Evolutionary conservation across 2,797 vertebrate species (phyloP).

Genomic region (Coilia nasus): DNA sequence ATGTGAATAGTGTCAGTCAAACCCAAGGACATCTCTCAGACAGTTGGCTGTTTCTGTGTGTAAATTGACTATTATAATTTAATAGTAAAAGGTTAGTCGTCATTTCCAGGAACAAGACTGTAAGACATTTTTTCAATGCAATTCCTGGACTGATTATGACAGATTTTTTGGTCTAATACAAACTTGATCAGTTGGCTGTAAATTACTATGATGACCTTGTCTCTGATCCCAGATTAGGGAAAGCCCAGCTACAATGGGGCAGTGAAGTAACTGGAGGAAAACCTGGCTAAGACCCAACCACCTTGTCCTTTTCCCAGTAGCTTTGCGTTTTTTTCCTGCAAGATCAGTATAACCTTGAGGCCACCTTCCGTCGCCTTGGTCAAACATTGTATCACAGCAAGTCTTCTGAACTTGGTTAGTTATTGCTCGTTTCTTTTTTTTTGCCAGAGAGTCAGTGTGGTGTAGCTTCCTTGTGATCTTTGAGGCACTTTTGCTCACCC

Average conservation of each 20-base stretch:
- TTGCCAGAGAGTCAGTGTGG: slow-evolving; percentile 31
- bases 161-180: not conserved
- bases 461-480: slow-evolving; percentile 60
- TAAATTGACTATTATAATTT: too few species aligned
- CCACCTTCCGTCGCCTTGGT: slow-evolving; percentile 52
- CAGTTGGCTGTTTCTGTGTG: not conserved
- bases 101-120: not conserved
- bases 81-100: not conserved
- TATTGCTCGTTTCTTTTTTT: slow-evolving; percentile 59
- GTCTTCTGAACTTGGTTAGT: slow-evolving; percentile 67
- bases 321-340: too few species aligned
- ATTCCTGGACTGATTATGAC: not conserved
- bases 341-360: slow-evolving; percentile 57
- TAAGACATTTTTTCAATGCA: not conserved
- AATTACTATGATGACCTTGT: slow-evolving; percentile 7
- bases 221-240: slow-evolving; percentile 31
- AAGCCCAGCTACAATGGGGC: slow-evolving; percentile 23
- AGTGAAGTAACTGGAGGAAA: not conserved
- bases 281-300: too few species aligned
- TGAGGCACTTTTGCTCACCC: slow-evolving; percentile 57
- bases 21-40: not conserved
- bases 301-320: too few species aligned
- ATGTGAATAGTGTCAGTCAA: not conserved
- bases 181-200: not conserved
- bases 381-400: slow-evolving; percentile 52